Percentiles rank a stretch among this genome's conserved stretches.
phyloP scores from a whole-genome alignment of 2,113 vertebrate species.

The Phoxinus phoxinus region DNA sequence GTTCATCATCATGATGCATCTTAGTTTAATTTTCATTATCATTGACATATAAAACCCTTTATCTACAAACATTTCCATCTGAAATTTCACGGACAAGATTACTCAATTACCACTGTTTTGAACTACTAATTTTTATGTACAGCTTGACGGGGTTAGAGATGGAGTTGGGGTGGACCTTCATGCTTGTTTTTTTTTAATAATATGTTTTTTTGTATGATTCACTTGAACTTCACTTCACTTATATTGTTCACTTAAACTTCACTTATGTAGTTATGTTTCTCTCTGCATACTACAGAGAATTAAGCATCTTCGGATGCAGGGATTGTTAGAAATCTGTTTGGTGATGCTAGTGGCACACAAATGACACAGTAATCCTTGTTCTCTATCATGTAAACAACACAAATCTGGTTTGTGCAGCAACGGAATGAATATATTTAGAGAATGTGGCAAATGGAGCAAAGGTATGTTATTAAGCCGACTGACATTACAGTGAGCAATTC shows the following conservation, averaged over 20 bases:
- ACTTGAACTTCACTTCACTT: no score
- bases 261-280: background rate
- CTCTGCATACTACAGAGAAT: background rate
- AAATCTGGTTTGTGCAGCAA: background rate
- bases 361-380: conserved; percentile 8
- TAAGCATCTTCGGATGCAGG: background rate
- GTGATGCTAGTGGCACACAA: background rate
- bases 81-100: background rate
- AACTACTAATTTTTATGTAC: background rate
- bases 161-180: no score
- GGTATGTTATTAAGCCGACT: conserved; percentile 36
- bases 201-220: no score
- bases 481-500: conserved; percentile 34
- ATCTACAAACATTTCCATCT: background rate
- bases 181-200: no score
- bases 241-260: no score
- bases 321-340: conserved; percentile 5
- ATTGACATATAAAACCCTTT: background rate
- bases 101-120: background rate
- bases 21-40: background rate
- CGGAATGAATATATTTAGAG: conserved; percentile 6
- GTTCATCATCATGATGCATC: background rate
- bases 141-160: no score
- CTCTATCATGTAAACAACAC: conserved; percentile 32
- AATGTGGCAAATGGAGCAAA: conserved; percentile 24